These are phyloP conservation scores for Geotrupes spiniger DNA, from an alignment of 2,888 invertebrate genomes.

Conservation along the genomic window DNA sequence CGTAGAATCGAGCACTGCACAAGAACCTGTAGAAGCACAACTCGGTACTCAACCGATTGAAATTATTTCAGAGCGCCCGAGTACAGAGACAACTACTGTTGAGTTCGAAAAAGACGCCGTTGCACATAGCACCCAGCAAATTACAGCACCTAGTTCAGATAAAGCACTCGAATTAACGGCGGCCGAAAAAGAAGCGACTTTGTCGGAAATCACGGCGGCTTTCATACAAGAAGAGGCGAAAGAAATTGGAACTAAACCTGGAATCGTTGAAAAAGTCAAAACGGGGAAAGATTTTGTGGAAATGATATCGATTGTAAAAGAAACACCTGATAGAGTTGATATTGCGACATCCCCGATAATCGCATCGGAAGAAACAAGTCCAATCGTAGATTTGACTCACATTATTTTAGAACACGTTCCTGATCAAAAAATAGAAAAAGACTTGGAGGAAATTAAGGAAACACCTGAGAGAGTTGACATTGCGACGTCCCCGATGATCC, in stretches of 20 bases:
- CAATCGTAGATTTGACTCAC: not conserved
- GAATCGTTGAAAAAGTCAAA: not conserved
- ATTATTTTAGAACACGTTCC: too few species aligned
- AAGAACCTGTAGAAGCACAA: constrained; percentile 37
- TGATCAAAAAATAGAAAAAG: too few species aligned
- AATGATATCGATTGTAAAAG: not conserved
- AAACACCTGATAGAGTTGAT: not conserved
- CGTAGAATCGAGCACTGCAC: constrained; percentile 38
- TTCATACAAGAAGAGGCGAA: not conserved
- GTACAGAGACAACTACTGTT: constrained; percentile 29
- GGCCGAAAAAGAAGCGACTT: not conserved
- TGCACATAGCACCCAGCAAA: constrained; percentile 35
- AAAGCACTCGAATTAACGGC: too few species aligned
- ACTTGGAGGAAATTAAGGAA: too few species aligned
- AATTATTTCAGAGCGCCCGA: constrained; percentile 30
- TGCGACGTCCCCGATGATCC: constrained; percentile 6
- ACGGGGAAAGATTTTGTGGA: too few species aligned
- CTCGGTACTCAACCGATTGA: constrained; percentile 29
- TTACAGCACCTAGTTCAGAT: constrained; percentile 10
- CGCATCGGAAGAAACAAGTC: too few species aligned
- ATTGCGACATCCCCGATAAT: not conserved
- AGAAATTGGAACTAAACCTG: too few species aligned
- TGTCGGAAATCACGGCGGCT: not conserved
- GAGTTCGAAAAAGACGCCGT: constrained; percentile 14
- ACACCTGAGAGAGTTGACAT: constrained; percentile 4